phyloP scores from a whole-genome alignment of 2,797 vertebrate species.

The Amblyraja radiata region DNA sequence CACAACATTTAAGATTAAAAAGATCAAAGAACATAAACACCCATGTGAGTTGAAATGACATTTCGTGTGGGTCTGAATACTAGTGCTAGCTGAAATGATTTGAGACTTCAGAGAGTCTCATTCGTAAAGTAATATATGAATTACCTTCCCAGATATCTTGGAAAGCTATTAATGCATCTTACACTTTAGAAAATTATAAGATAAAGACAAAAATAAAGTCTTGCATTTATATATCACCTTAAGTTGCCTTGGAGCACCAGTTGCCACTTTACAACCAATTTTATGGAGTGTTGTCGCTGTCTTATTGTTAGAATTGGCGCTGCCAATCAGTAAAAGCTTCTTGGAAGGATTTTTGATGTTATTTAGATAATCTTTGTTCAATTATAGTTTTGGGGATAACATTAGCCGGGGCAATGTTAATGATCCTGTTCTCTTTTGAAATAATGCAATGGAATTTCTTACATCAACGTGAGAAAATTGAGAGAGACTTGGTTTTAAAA shows the following conservation, averaged over 20 bases:
- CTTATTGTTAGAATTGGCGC: background rate
- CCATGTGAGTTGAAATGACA: slow-evolving; percentile 10
- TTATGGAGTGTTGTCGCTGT: background rate
- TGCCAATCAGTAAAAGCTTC: background rate
- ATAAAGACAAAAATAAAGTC: background rate
- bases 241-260: no score
- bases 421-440: background rate
- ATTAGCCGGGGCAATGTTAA: background rate
- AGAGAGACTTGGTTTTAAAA: background rate
- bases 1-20: background rate
- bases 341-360: background rate
- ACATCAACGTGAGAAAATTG: background rate
- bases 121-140: background rate
- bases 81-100: background rate
- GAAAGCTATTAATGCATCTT: background rate
- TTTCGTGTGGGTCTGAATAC: background rate
- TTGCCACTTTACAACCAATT: background rate
- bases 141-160: background rate
- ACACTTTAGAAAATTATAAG: background rate
- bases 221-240: no score
- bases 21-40: slow-evolving; percentile 11
- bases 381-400: background rate
- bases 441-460: background rate
- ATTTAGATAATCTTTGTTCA: background rate
- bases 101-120: background rate